A percentile compares a stretch with the other conserved stretches of the same genome.
These are phyloP conservation scores for Zaprionus ornatus DNA, from an alignment of 1,140 invertebrate genomes.

Conservation along the genomic window DNA sequence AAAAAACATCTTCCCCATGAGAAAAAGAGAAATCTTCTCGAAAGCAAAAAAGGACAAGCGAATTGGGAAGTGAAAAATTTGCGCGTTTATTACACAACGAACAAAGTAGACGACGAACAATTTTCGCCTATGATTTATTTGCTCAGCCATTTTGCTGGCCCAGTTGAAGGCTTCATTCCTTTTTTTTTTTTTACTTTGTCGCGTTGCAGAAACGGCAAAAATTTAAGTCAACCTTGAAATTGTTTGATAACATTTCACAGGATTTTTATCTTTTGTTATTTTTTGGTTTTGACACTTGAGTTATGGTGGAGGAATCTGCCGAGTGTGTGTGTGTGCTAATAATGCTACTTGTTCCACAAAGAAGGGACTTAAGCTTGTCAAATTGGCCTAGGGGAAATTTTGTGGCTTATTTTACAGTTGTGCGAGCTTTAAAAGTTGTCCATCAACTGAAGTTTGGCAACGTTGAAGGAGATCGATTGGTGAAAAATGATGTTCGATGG, in stretches of 20 bases:
- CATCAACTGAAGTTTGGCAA: constrained; percentile 12
- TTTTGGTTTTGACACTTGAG: constrained; percentile 64
- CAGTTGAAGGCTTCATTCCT: constrained; percentile 46
- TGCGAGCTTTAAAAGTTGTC: neutral
- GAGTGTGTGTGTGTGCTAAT: constrained; percentile 58
- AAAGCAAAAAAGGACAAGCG: constrained; percentile 11
- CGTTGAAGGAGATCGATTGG: neutral
- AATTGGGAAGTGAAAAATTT: constrained; percentile 35
- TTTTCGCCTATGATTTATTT: constrained; percentile 62
- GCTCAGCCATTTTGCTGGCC: constrained; percentile 30
- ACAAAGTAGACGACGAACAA: constrained; percentile 12
- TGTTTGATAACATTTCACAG: constrained; percentile 76
- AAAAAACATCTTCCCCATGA: neutral
- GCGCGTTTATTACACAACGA: constrained; percentile 50
- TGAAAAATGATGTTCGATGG: neutral
- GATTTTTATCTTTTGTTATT: constrained; percentile 27
- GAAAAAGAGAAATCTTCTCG: constrained; percentile 15
- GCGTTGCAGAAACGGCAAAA: neutral
- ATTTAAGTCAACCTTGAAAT: constrained; percentile 66
- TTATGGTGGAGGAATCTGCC: neutral
- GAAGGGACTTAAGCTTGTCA: constrained; percentile 25
- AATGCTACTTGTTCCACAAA: constrained; percentile 22
- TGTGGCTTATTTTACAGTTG: constrained; percentile 16
- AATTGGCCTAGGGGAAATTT: neutral
- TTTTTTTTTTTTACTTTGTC: neutral